phyloP scores from a whole-genome alignment of 2,113 vertebrate species.

The Platysternon megacephalum region DNA sequence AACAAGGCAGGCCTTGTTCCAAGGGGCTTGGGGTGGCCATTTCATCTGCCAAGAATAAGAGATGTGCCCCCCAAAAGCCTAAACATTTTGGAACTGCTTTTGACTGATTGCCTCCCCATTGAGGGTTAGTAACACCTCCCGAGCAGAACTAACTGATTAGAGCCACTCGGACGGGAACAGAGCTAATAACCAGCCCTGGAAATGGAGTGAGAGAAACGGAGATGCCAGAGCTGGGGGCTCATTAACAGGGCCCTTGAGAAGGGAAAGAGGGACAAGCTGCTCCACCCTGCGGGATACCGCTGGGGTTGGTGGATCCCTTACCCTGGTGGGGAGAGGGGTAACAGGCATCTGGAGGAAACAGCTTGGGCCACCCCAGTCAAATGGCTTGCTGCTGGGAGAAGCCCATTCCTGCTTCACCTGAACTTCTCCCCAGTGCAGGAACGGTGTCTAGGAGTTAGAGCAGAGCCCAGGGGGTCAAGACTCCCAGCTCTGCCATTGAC shows the following conservation, averaged over 20 bases:
- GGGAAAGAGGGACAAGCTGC: background rate
- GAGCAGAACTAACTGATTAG: constrained; percentile 86
- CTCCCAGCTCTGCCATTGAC: background rate
- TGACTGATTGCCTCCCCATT: constrained; percentile 56
- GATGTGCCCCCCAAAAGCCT: constrained; percentile 74
- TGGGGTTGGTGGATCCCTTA: background rate
- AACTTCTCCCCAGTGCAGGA: background rate
- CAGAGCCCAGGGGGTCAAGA: background rate
- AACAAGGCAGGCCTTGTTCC: constrained; percentile 71
- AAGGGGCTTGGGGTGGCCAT: constrained; percentile 72
- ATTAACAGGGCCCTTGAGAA: background rate
- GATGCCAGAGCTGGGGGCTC: background rate
- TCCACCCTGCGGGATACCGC: background rate
- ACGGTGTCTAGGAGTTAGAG: background rate
- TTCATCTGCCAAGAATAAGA: constrained; percentile 83
- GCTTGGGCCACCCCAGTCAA: background rate
- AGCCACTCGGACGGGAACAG: background rate
- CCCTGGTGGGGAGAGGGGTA: background rate
- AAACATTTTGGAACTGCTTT: constrained; percentile 41
- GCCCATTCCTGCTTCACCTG: no score
- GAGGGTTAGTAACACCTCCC: constrained; percentile 70
- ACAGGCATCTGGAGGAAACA: background rate
- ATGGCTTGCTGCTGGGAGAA: background rate
- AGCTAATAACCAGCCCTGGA: background rate
- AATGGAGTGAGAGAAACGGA: background rate